Conservation (phyloP, 1,140 invertebrate species). For the Lithobius niger region DNA sequence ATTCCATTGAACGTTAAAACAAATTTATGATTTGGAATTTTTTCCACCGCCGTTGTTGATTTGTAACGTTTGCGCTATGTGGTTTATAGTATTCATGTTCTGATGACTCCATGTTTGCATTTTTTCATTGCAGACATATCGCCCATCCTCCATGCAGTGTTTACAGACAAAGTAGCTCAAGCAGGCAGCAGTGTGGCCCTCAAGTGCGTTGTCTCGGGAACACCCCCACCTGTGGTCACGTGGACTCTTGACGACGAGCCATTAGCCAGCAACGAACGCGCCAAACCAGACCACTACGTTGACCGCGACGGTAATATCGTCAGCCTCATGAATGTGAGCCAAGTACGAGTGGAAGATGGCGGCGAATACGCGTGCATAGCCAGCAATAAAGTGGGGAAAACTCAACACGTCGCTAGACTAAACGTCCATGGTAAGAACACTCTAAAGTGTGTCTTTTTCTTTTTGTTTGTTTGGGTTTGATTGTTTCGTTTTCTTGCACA, state of each 20-base stretch:
- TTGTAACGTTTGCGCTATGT: too few species aligned
- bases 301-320: constrained; percentile 77
- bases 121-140: constrained; percentile 1
- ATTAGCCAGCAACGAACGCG: constrained; percentile 37
- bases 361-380: constrained; percentile 72
- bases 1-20: too few species aligned
- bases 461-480: too few species aligned
- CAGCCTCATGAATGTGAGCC: constrained; percentile 42
- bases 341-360: constrained; percentile 61
- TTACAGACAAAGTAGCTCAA: constrained; percentile 5
- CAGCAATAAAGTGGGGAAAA: constrained; percentile 25
- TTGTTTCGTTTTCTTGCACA: too few species aligned
- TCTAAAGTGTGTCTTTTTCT: too few species aligned
- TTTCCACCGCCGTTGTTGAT: too few species aligned
- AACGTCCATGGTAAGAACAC: constrained; percentile 27
- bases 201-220: constrained; percentile 17
- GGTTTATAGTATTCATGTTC: too few species aligned
- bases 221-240: constrained; percentile 15
- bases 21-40: too few species aligned
- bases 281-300: constrained; percentile 42
- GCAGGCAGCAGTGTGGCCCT: constrained; percentile 15
- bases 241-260: constrained; percentile 18
- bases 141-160: neutral
- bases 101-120: too few species aligned
- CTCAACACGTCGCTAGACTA: constrained; percentile 28